These are phyloP conservation scores for Palaemon carinicauda DNA, from an alignment of 1,140 invertebrate species.

Conservation along the genomic window DNA sequence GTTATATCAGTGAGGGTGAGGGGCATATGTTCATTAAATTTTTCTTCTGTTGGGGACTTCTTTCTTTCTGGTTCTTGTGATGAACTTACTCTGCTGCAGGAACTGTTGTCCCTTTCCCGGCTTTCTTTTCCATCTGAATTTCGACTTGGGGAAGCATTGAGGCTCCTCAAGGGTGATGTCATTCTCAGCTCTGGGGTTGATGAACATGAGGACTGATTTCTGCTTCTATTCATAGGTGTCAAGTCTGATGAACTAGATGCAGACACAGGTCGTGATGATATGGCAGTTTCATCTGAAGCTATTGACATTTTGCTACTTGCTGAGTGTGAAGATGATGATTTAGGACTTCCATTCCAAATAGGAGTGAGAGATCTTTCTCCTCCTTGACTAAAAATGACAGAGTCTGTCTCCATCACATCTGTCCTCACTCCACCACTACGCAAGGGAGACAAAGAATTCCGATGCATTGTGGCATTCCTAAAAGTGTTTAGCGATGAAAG, in stretches of 20 bases:
- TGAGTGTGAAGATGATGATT: conserved; percentile 15
- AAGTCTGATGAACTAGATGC: conserved; percentile 11
- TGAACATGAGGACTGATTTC: conserved; percentile 12
- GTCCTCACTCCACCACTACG: not conserved
- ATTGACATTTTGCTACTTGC: not conserved
- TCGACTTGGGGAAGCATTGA: not conserved
- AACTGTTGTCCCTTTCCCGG: not conserved
- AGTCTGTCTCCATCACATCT: conserved; percentile 39
- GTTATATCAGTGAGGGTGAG: conserved; percentile 36
- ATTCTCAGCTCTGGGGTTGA: not conserved
- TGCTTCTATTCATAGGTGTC: not conserved
- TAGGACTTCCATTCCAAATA: not conserved
- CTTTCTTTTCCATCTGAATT: not conserved
- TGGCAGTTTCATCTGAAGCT: conserved; percentile 25
- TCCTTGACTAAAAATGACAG: conserved; percentile 42
- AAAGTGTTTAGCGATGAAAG: conserved; percentile 55
- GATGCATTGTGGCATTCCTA: conserved; percentile 32
- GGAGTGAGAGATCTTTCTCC: conserved; percentile 19
- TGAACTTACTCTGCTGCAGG: not conserved
- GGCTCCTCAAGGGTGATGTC: conserved; percentile 10
- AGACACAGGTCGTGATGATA: conserved; percentile 25
- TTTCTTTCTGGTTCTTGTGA: not conserved
- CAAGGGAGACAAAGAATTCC: conserved; percentile 37
- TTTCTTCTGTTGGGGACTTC: not conserved
- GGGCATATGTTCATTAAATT: conserved; percentile 38